Evolutionary conservation across 2,888 invertebrate species (phyloP).

Genomic region (Trachelus troglodyta): DNA sequence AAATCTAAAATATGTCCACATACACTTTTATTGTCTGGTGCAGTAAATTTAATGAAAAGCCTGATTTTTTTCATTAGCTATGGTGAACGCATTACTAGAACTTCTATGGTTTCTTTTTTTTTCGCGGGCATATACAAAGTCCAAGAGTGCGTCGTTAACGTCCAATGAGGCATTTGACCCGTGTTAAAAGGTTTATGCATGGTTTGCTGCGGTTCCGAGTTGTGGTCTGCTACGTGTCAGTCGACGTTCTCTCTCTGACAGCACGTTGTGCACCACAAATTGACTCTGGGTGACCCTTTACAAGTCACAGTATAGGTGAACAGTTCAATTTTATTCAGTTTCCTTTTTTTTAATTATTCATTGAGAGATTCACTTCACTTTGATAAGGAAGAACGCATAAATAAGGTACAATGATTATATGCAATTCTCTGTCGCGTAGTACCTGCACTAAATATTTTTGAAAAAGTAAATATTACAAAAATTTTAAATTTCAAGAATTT

Average conservation of each 20-base stretch:
- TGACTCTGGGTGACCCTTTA: not conserved
- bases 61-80: not conserved
- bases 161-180: conserved; percentile 14
- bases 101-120: not conserved
- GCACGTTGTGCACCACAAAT: not conserved
- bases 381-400: not conserved
- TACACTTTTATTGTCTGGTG: not conserved
- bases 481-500: too few species aligned
- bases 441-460: too few species aligned
- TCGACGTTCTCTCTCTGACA: conserved; percentile 26
- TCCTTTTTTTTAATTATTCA: too few species aligned
- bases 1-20: not conserved
- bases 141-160: not conserved
- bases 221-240: conserved; percentile 50
- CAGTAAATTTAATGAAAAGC: not conserved
- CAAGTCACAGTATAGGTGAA: not conserved
- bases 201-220: conserved; percentile 39
- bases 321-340: too few species aligned
- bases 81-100: not conserved
- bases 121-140: conserved; percentile 1
- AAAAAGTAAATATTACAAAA: too few species aligned
- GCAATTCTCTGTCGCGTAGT: too few species aligned
- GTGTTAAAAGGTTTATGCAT: conserved; percentile 48
- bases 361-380: too few species aligned
- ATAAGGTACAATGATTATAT: too few species aligned